Conservation (phyloP, 2,113 vertebrate genomes). For the Scomber scombrus region DNA sequence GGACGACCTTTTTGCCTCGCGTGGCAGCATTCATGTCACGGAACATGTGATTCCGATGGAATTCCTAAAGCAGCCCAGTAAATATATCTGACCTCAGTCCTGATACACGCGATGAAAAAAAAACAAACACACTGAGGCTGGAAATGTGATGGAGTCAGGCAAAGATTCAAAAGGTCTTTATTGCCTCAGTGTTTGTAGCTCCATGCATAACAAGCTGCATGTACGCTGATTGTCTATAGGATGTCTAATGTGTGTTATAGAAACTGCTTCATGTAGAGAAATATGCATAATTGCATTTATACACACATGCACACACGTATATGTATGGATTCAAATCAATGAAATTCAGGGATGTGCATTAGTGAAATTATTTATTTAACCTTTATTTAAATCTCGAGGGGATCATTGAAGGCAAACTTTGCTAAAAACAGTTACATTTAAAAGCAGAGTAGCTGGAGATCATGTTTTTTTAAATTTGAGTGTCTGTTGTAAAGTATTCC, state of each 20-base stretch:
- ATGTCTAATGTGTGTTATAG: neutral
- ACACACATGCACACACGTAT: neutral
- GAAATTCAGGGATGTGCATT: neutral
- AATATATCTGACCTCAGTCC: conserved; percentile 54
- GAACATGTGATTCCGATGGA: conserved; percentile 46
- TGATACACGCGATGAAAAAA: neutral
- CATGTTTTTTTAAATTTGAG: too few species aligned
- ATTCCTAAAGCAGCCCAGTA: conserved; percentile 56
- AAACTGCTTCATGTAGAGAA: neutral
- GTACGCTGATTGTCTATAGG: neutral
- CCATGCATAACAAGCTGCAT: neutral
- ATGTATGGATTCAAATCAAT: too few species aligned
- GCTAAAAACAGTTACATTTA: too few species aligned
- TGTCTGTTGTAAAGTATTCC: too few species aligned
- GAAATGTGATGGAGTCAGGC: neutral
- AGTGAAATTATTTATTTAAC: neutral
- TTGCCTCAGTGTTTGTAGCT: neutral
- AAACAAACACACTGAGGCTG: neutral
- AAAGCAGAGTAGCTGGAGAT: too few species aligned
- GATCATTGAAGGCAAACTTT: too few species aligned
- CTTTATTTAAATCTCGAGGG: too few species aligned
- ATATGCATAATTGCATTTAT: neutral
- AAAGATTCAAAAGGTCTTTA: neutral
- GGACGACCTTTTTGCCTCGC: conserved; percentile 59
- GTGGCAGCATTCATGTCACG: conserved; percentile 61